A percentile compares a stretch with the other conserved stretches of the same genome.
phyloP scores from a whole-genome alignment of 2,797 vertebrate genomes.

The Eutrigla gurnardus region DNA sequence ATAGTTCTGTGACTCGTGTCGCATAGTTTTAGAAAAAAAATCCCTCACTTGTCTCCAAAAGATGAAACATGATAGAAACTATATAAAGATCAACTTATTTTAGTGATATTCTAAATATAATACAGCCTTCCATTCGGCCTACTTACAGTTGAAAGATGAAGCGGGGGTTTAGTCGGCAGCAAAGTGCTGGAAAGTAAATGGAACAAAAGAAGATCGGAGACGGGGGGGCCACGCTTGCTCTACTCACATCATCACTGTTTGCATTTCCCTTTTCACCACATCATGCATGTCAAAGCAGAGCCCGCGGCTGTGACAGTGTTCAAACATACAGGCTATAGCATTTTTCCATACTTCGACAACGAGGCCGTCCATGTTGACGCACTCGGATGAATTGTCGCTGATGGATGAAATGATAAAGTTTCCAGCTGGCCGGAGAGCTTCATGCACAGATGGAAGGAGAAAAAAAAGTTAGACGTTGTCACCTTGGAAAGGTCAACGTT shows the following conservation, averaged over 20 bases:
- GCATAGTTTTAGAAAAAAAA: neutral
- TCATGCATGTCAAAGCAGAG: slow-evolving; percentile 53
- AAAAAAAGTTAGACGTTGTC: slow-evolving; percentile 17
- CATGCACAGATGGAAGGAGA: neutral
- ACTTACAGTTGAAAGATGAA: slow-evolving; percentile 60
- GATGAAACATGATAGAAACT: slow-evolving; percentile 21
- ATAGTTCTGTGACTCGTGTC: neutral
- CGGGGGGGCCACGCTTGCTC: slow-evolving; percentile 36
- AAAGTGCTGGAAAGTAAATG: slow-evolving; percentile 62
- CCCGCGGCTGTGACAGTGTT: slow-evolving; percentile 31
- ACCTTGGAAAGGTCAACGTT: slow-evolving; percentile 66
- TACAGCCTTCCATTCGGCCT: slow-evolving; percentile 62
- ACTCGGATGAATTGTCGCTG: slow-evolving; percentile 48
- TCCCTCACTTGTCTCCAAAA: neutral
- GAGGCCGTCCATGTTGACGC: slow-evolving; percentile 15
- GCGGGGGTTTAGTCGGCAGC: slow-evolving; percentile 45
- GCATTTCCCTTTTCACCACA: slow-evolving; percentile 37
- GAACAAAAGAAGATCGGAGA: slow-evolving; percentile 52
- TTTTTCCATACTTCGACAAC: slow-evolving; percentile 40
- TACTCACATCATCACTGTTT: slow-evolving; percentile 38
- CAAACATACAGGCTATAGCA: slow-evolving; percentile 34
- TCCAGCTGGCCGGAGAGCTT: slow-evolving; percentile 10
- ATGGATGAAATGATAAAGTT: slow-evolving; percentile 46
- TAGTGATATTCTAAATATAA: slow-evolving; percentile 62
- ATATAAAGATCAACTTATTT: slow-evolving; percentile 48